Conservation (phyloP, 2,113 vertebrate genomes). For the Spizaetus ornatus region DNA sequence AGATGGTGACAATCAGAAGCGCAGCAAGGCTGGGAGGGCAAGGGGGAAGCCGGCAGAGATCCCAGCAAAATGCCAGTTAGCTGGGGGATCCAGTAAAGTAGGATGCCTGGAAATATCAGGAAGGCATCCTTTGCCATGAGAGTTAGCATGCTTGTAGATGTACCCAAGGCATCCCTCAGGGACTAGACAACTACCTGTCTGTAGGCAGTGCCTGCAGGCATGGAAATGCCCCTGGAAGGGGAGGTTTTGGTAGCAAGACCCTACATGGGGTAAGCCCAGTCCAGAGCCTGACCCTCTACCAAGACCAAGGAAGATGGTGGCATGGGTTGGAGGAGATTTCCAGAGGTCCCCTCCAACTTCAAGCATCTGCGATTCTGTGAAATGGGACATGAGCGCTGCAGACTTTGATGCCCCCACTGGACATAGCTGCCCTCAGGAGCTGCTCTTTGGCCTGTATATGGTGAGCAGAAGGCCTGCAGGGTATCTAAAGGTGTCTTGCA, state of each 20-base stretch:
- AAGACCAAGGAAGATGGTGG: neutral
- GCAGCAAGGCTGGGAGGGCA: constrained; percentile 1
- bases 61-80: neutral
- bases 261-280: neutral
- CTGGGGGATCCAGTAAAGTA: neutral
- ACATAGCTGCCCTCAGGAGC: neutral
- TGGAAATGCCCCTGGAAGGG: neutral
- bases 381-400: neutral
- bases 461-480: neutral
- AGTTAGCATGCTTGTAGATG: neutral
- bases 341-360: neutral
- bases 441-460: neutral
- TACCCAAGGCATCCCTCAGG: neutral
- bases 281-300: neutral
- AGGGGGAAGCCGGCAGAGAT: neutral
- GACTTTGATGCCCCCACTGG: neutral
- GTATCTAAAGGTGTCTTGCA: neutral
- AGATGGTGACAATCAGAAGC: neutral
- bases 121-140: neutral
- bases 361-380: neutral
- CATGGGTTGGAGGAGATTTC: neutral
- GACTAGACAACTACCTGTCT: neutral
- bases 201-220: neutral
- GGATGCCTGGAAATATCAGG: neutral
- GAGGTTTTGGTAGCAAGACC: neutral